A percentile compares a stretch with the other conserved stretches of the same genome.
Evolutionary conservation across 2,888 invertebrate genomes (phyloP).

Genomic region (Leucoptera coffeella): DNA sequence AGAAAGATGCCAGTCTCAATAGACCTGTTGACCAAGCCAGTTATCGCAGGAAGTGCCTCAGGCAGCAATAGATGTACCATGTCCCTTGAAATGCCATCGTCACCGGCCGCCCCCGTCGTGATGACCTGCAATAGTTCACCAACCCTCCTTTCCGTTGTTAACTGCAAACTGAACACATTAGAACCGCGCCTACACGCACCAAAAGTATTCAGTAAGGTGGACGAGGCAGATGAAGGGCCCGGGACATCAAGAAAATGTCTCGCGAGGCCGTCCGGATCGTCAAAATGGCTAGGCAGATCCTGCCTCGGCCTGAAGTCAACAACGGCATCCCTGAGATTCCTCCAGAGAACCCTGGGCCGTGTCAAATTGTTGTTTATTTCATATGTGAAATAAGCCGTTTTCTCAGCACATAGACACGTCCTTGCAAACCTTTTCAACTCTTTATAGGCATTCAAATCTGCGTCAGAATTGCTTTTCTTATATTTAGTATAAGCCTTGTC

Average conservation of each 20-base stretch:
- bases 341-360: slow-evolving; percentile 5
- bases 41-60: slow-evolving; percentile 3
- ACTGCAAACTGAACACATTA: slow-evolving; percentile 4
- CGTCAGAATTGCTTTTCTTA: slow-evolving; percentile 1
- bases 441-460: slow-evolving; percentile 4
- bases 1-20: slow-evolving; percentile 7
- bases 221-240: neutral
- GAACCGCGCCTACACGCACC: slow-evolving; percentile 2
- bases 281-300: slow-evolving; percentile 4
- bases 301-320: neutral
- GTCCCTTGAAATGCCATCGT: slow-evolving; percentile 4
- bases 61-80: slow-evolving; percentile 8
- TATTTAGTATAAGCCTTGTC: slow-evolving; percentile 3
- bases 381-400: slow-evolving; percentile 5
- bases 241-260: slow-evolving; percentile 5
- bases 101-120: slow-evolving; percentile 5
- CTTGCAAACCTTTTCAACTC: slow-evolving; percentile 4
- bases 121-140: neutral
- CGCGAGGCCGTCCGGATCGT: slow-evolving; percentile 4
- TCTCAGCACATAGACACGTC: slow-evolving; percentile 3
- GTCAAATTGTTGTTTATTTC: slow-evolving; percentile 4
- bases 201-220: slow-evolving; percentile 3
- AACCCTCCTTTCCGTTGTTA: slow-evolving; percentile 2
- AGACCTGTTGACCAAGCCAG: slow-evolving; percentile 6
- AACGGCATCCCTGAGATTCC: slow-evolving; percentile 5